Base-by-base conservation (phyloP, 2,797 vertebrate species). In the Danio albolineatus region DNA sequence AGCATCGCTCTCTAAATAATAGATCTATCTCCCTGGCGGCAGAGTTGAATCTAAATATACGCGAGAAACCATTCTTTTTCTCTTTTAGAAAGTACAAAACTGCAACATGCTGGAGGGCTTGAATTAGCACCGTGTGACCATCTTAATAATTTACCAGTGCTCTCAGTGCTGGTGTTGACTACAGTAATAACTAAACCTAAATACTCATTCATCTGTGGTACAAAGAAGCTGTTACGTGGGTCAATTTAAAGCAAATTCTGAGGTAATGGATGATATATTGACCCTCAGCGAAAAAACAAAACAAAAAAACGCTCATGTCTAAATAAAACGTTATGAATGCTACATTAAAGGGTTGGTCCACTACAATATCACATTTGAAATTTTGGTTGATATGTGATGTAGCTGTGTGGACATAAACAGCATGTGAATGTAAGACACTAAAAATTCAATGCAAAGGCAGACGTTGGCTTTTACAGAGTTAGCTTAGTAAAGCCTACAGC, bases 61-160 rank as follows among this genome's bases (percentile, higher is more conserved):
- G 10, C 36, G 10, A 62, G 67, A 72, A 46, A 5, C 7, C 10
- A 9, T 67, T 36, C 36, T 54, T 57, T 48, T 53, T 38, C 21
- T 49, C 16, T 38, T 51, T 13, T n/a, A 1, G 51, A 46, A 10
- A 17, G 43, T 69, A 72, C 51, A 67, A 62, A 64, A 71, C 66
- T 28, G 60, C 62, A 65, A 13, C 13, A 39, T 46, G 61, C 56
- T 69, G 39, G 21, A 91, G 83, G 74, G 86, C 83, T 91, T 89
- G 88, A 92, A 93, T 93, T 92, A 93, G 91, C 89, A 82, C 84
- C 81, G 85, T 90, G 88, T 89, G 91, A 91, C 83, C 64, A 73
- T 87, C 90, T 96, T 90, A 96, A 95, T 96, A 94, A 97, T 96
- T 96, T 86, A 96, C 86, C 85, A 85, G 75, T 82, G 80, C 85